Evolutionary conservation across 2,113 vertebrate species (phyloP).

Genomic region (Alethe castanea): DNA sequence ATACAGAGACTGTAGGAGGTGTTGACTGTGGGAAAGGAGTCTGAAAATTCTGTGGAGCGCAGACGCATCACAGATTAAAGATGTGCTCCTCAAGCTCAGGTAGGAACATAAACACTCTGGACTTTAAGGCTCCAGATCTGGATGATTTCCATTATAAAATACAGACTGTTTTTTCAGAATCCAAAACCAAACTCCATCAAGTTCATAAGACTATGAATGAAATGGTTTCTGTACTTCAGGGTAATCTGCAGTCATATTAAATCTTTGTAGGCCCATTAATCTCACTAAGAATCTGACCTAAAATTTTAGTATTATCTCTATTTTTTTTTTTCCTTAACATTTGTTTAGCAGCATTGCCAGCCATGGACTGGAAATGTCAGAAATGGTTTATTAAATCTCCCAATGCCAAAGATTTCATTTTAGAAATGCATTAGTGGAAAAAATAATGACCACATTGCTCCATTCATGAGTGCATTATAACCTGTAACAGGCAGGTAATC

Average conservation of each 20-base stretch:
- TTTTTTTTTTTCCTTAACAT: not conserved
- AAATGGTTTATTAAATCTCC: not conserved
- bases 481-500: not conserved
- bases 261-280: not conserved
- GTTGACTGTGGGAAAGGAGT: not conserved
- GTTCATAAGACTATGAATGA: not conserved
- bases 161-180: not conserved
- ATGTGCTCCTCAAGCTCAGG: not conserved
- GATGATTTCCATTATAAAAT: not conserved
- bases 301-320: not conserved
- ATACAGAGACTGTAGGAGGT: not conserved
- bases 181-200: not conserved
- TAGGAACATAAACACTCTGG: not conserved
- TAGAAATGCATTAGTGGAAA: not conserved
- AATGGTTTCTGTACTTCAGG: not conserved
- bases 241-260: not conserved
- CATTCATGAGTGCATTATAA: not conserved
- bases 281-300: not conserved
- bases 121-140: not conserved
- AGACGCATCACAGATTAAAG: not conserved
- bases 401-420: not conserved
- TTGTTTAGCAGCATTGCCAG: not conserved
- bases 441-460: not conserved
- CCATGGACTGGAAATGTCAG: not conserved
- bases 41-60: not conserved